Conservation (phyloP, 2,797 vertebrate genomes). For the Mus minutoides region DNA sequence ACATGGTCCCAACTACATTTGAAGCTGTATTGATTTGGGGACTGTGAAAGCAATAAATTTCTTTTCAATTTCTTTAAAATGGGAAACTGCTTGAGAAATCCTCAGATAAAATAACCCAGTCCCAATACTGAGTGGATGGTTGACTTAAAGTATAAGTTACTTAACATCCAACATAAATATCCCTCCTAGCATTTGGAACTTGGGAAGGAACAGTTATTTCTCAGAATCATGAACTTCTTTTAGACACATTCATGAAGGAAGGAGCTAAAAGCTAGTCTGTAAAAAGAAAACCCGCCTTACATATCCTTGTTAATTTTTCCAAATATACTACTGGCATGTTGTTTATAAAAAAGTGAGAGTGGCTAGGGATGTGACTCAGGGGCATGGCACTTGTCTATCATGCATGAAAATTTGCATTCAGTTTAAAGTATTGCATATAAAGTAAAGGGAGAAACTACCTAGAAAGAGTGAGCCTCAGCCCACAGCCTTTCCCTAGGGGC, state of each 20-base stretch:
- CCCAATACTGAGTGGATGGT: constrained; percentile 53
- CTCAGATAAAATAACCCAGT: constrained; percentile 71
- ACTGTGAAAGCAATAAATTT: constrained; percentile 67
- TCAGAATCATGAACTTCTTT: constrained; percentile 47
- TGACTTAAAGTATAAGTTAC: constrained; percentile 69
- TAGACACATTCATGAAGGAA: constrained; percentile 41
- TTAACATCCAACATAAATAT: constrained; percentile 73
- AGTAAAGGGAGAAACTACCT: neutral
- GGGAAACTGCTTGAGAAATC: constrained; percentile 6
- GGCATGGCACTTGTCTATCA: neutral
- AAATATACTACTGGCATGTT: neutral
- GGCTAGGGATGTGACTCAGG: neutral
- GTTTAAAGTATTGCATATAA: neutral
- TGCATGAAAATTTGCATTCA: neutral
- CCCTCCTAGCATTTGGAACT: constrained; percentile 39
- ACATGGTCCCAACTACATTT: constrained; percentile 57
- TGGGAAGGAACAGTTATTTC: constrained; percentile 48
- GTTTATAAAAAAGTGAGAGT: neutral
- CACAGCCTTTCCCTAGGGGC: neutral
- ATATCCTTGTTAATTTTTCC: neutral
- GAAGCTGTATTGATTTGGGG: constrained; percentile 68
- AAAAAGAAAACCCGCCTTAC: constrained; percentile 12
- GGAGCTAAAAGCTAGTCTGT: neutral
- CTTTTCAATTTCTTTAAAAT: constrained; percentile 78
- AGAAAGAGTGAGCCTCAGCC: neutral